Base-by-base conservation (phyloP, 1,140 invertebrate species). In the Dufourea novaeangliae region DNA sequence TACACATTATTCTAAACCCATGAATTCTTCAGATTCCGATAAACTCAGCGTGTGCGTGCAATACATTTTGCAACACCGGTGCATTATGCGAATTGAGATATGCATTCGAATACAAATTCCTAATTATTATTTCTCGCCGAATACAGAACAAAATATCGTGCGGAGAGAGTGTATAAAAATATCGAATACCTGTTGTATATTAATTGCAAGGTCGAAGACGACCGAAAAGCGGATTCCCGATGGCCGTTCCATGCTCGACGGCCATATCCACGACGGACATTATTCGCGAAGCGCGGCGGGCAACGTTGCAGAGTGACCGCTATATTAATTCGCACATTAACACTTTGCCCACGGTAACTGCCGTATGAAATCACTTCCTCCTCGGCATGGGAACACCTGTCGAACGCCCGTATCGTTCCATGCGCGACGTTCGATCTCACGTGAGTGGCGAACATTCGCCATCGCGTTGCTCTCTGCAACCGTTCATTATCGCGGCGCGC, bases 241-340 rank as follows among this genome's bases (percentile, higher is more conserved):
- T 14, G 41, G 14, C 17, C 32, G 44, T 52, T 52, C 27, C n/a
- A 50, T 71, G 71, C 66, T 56, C 14, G 68, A 39, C 20, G 76
- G 44, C 20, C 11, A 41, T 72, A 83, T 75, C 71, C 70, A 71
- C 37, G 32, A 61, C 41, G 41, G 76, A 79, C 20, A 7, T 7
- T 7, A 0, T 61, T 72, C 70, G 66, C 75, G 77, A 83, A 64
- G 80, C 72, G 77, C 67, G 72, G 56, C 61, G 20, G 20, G 41
- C 69, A 54, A 63, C 72, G 56, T 50, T 54, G 46, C 50, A 25
- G 34, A 79, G 69, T 81, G 79, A 85, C 76, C 83, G 83, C 73
- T 80, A 71, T 85, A 86, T 86, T 83, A 86, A 85, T 85, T 86
- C 80, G 83, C 83, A 41, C 80, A 78, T 86, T 86, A 86, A 80